Evolutionary conservation across 2,888 invertebrate genomes (phyloP).

Genomic region (Lasiommata megera): DNA sequence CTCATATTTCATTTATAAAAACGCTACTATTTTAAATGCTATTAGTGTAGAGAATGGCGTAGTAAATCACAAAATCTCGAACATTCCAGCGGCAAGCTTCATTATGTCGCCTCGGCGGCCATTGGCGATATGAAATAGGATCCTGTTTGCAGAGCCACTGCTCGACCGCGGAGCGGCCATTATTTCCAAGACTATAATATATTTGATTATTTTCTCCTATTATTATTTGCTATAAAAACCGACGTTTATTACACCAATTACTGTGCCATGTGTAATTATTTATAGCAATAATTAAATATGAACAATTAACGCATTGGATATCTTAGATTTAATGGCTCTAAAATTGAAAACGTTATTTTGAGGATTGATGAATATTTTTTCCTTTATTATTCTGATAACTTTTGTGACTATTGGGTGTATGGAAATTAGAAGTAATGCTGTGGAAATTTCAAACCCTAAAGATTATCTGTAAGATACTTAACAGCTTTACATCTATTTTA

Average conservation of each 20-base stretch:
- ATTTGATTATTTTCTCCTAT: conserved; percentile 9
- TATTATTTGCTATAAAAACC: conserved; percentile 9
- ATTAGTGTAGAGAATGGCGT: neutral
- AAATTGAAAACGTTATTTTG: conserved; percentile 3
- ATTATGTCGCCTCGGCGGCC: conserved; percentile 25
- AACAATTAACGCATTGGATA: too few relatives aligned
- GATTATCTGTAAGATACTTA: too few relatives aligned
- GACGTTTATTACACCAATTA: conserved; percentile 9
- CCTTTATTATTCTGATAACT: neutral
- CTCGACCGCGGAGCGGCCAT: conserved; percentile 4
- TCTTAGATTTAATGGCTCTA: neutral
- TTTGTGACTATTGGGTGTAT: neutral
- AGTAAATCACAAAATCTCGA: conserved; percentile 14
- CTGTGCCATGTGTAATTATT: neutral
- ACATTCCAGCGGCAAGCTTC: conserved; percentile 15
- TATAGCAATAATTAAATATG: neutral
- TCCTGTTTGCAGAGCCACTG: conserved; percentile 49
- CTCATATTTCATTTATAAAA: neutral
- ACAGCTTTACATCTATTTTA: too few relatives aligned
- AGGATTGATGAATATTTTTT: neutral
- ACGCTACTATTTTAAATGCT: neutral
- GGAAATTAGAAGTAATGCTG: neutral
- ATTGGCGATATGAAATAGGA: conserved; percentile 46
- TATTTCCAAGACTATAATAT: conserved; percentile 11
- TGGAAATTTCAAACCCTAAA: neutral